phyloP scores from a whole-genome alignment of 2,797 vertebrate genomes.

The Lepilemur ruficaudatus region DNA sequence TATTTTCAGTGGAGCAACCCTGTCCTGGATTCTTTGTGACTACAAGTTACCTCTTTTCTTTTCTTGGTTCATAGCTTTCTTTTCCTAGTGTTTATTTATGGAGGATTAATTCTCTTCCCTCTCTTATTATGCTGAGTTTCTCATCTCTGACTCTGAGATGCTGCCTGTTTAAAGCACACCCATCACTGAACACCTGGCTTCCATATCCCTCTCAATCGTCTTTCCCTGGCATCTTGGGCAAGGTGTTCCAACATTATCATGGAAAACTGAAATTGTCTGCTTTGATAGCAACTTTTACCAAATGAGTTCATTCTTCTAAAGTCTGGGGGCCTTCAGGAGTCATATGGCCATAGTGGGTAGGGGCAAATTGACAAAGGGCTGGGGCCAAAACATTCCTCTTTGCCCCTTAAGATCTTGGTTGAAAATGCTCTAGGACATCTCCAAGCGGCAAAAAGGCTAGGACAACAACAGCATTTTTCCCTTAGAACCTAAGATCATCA shows the following conservation, averaged over 20 bases:
- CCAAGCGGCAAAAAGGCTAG: slow-evolving; percentile 38
- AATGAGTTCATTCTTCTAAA: neutral
- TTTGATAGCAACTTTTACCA: neutral
- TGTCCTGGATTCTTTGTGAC: neutral
- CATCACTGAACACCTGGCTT: slow-evolving; percentile 14
- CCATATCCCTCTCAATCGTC: neutral
- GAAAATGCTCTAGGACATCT: slow-evolving; percentile 39
- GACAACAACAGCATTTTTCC: neutral
- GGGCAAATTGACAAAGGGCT: neutral
- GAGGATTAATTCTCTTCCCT: neutral
- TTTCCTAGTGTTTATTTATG: slow-evolving; percentile 14
- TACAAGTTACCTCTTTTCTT: slow-evolving; percentile 15
- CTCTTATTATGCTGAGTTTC: neutral
- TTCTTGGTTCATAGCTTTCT: neutral
- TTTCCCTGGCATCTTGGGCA: neutral
- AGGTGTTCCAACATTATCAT: neutral
- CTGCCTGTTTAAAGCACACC: neutral
- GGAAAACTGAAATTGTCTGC: slow-evolving; percentile 1
- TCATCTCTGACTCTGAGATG: neutral
- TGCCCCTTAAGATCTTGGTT: slow-evolving; percentile 42
- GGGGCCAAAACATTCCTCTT: neutral
- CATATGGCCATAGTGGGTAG: neutral
- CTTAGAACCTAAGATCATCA: neutral
- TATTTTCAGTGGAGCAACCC: neutral
- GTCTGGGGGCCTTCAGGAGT: neutral